Evolutionary conservation across 2,113 vertebrate species (phyloP).

Genomic region (Rhinichthys klamathensis): DNA sequence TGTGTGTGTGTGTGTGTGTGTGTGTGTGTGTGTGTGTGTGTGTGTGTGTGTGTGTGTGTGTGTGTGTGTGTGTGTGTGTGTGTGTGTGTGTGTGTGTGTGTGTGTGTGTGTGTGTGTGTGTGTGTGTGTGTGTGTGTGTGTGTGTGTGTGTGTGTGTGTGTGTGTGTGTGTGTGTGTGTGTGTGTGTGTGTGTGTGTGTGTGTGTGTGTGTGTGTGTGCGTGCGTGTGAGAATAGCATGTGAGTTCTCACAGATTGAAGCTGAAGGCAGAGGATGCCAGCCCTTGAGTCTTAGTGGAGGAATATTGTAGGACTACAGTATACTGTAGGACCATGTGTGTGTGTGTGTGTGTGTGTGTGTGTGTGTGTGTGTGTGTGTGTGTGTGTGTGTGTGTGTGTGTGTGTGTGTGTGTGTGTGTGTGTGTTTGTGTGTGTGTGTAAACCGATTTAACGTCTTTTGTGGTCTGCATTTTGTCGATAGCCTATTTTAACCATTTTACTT

Average conservation of each 20-base stretch:
- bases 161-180: conserved; percentile 43
- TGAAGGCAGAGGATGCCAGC: conserved; percentile 48
- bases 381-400: conserved; percentile 35
- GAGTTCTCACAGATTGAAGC: conserved; percentile 46
- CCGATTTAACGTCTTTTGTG: neutral
- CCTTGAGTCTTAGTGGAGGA: conserved; percentile 4
- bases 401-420: conserved; percentile 10
- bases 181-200: conserved; percentile 46
- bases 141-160: conserved; percentile 44
- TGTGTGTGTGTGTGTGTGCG: conserved; percentile 48
- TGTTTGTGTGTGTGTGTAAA: conserved; percentile 23
- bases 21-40: conserved; percentile 44
- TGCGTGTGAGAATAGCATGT: conserved; percentile 57
- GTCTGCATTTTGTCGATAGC: neutral
- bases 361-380: conserved; percentile 32
- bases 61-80: conserved; percentile 47
- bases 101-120: conserved; percentile 41
- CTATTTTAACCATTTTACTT: neutral
- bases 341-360: conserved; percentile 3
- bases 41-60: conserved; percentile 41
- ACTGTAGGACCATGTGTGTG: conserved; percentile 12
- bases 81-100: conserved; percentile 43
- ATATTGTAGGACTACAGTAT: neutral
- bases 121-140: conserved; percentile 39
- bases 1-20: conserved; percentile 47